phyloP scores from a whole-genome alignment of 92 coral and sea anemone genomes.

The Actinostola sp. region DNA sequence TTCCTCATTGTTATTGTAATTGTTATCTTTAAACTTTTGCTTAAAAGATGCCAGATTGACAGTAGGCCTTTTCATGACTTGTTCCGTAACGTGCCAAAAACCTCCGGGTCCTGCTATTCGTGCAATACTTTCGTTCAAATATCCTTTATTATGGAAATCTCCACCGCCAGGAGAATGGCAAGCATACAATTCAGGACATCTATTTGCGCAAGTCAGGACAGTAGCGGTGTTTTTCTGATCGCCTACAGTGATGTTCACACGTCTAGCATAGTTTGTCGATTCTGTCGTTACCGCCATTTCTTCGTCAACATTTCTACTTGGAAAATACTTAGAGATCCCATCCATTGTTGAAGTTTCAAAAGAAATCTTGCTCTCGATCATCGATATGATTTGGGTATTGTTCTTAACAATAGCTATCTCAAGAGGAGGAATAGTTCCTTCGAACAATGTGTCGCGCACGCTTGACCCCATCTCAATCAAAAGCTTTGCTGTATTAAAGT shows the following conservation, averaged over 20 bases:
- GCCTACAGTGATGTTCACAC: slow-evolving; percentile 50
- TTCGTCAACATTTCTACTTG: no score
- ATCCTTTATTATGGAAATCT: slow-evolving; percentile 60
- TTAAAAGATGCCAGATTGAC: slow-evolving; percentile 22
- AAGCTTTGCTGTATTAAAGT: slow-evolving; percentile 19
- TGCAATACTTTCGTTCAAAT: slow-evolving; percentile 45
- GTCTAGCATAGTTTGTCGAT: background rate
- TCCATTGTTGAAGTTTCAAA: no score
- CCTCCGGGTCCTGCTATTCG: slow-evolving; percentile 50
- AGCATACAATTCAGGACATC: slow-evolving; percentile 52
- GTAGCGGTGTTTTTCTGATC: slow-evolving; percentile 57
- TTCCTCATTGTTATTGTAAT: no score
- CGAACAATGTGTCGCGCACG: background rate
- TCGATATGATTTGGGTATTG: no score
- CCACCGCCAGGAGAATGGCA: slow-evolving; percentile 46
- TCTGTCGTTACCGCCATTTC: background rate
- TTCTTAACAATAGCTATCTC: no score
- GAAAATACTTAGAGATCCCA: no score
- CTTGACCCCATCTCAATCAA: slow-evolving; percentile 38
- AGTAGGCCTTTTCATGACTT: slow-evolving; percentile 38
- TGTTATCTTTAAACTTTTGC: no score
- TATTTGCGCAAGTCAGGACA: slow-evolving; percentile 39
- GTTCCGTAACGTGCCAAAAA: slow-evolving; percentile 19
- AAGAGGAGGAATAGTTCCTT: no score
- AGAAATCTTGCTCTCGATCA: no score